phyloP scores from a whole-genome alignment of 2,113 vertebrate species.

The Prinia subflava region DNA sequence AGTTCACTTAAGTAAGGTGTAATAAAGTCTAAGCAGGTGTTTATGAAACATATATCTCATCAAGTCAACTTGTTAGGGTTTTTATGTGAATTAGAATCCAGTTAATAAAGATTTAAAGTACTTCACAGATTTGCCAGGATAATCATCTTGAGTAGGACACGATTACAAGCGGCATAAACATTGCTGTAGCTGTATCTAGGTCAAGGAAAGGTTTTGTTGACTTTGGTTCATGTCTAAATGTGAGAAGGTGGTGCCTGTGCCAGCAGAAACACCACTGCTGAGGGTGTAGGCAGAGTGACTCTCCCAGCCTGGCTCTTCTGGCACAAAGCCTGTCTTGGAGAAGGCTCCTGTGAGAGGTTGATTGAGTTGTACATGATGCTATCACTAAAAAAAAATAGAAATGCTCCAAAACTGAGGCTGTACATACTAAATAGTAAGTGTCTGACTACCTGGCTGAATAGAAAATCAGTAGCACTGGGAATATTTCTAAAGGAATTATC shows the following conservation, averaged over 20 bases:
- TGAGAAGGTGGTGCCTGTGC: background rate
- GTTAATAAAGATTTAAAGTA: background rate
- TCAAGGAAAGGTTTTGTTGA: background rate
- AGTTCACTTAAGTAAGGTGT: background rate
- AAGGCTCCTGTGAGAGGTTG: background rate
- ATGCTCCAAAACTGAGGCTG: background rate
- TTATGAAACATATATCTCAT: background rate
- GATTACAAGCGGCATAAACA: background rate
- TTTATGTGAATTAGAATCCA: background rate
- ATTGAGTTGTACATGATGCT: background rate
- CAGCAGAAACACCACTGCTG: background rate
- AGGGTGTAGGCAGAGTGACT: background rate
- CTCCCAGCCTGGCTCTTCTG: background rate
- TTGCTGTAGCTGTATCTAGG: background rate
- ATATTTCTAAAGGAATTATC: background rate
- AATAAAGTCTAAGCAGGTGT: background rate
- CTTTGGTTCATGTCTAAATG: background rate
- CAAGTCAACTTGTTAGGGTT: background rate
- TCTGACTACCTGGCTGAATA: background rate
- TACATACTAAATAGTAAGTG: background rate
- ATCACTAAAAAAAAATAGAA: background rate
- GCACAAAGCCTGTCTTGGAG: background rate
- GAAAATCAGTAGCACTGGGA: background rate
- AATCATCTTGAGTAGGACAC: accelerated
- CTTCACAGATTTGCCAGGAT: background rate